Evolutionary conservation across 2,797 vertebrate genomes (phyloP).

Genomic region (Myoxocephalus aenaeus): DNA sequence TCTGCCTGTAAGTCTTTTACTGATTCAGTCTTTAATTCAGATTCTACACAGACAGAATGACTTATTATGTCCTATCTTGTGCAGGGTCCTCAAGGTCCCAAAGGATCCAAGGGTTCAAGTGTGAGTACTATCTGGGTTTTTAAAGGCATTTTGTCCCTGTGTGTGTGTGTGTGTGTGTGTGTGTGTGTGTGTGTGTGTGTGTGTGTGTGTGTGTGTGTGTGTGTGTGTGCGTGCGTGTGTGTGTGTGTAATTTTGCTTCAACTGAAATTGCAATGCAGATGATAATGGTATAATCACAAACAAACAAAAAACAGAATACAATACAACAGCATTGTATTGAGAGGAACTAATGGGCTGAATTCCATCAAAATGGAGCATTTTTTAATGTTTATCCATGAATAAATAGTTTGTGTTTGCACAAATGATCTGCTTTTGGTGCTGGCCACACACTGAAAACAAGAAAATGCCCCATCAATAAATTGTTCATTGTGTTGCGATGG

Average conservation of each 20-base stretch:
- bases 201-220: not conserved
- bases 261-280: not conserved
- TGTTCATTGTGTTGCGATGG: not conserved
- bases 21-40: constrained; percentile 32
- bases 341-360: not conserved
- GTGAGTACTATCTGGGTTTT: constrained; percentile 83
- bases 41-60: constrained; percentile 19
- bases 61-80: constrained; percentile 46
- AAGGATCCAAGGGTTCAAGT: constrained; percentile 93
- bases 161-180: not conserved
- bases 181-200: constrained; percentile 2
- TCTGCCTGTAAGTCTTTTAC: constrained; percentile 90
- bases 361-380: not conserved
- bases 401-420: not conserved
- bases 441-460: not conserved
- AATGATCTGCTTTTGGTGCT: not conserved
- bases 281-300: not conserved
- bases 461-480: not conserved
- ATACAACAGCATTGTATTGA: not conserved
- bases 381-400: not conserved
- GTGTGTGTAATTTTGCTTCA: constrained; percentile 1
- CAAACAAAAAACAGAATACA: not conserved
- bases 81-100: constrained; percentile 97
- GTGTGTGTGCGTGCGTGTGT: not conserved
- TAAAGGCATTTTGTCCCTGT: not conserved